Conservation (phyloP, 2,888 invertebrate genomes). For the Glaucopsyche alexis region DNA sequence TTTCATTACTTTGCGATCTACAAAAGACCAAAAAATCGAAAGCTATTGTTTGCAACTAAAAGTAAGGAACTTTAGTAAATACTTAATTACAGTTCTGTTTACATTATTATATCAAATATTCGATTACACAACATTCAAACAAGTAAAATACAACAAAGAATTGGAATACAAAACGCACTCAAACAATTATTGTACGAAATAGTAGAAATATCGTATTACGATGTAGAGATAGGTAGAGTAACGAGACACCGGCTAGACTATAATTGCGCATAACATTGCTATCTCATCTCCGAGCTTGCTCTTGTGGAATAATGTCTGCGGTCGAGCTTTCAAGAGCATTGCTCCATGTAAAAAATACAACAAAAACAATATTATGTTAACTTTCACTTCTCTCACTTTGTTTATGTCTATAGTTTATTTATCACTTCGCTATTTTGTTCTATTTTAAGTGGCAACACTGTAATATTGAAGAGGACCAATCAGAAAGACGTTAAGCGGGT, state of each 20-base stretch:
- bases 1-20: background rate
- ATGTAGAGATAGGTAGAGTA: slow-evolving; percentile 11
- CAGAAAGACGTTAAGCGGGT: no score
- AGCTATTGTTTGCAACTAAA: background rate
- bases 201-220: slow-evolving; percentile 20
- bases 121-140: slow-evolving; percentile 1
- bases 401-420: no score
- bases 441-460: no score
- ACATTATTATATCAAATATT: slow-evolving; percentile 22
- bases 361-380: slow-evolving; percentile 5
- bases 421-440: no score
- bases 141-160: slow-evolving; percentile 19
- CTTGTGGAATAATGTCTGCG: slow-evolving; percentile 23
- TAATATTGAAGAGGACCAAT: no score
- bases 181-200: slow-evolving; percentile 18
- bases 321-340: slow-evolving; percentile 11
- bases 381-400: no score
- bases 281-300: slow-evolving; percentile 19
- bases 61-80: slow-evolving; percentile 3
- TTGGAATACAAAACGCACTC: slow-evolving; percentile 13
- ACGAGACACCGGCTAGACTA: slow-evolving; percentile 22
- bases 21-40: background rate
- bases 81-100: slow-evolving; percentile 26
- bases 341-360: background rate
- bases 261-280: slow-evolving; percentile 21